phyloP scores from a whole-genome alignment of 2,113 vertebrate genomes.

The Lichenostomus cassidix region DNA sequence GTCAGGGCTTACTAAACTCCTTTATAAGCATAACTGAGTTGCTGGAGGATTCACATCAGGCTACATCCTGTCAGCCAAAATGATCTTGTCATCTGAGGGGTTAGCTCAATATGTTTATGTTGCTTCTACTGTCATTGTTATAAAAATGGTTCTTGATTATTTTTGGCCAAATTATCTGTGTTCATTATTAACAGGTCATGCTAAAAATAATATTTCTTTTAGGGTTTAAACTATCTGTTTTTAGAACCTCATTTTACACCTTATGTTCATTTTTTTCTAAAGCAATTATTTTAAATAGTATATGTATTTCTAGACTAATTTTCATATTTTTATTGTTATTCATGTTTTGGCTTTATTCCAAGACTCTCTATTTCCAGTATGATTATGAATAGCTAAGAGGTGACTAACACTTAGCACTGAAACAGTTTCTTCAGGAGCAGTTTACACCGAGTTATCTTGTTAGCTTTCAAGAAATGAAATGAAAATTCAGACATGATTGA shows the following conservation, averaged over 20 bases:
- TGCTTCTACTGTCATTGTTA: not conserved
- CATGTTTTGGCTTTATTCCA: not conserved
- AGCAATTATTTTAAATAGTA: not conserved
- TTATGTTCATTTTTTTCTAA: not conserved
- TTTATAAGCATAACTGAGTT: not conserved
- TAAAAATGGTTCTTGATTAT: not conserved
- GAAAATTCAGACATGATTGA: not conserved
- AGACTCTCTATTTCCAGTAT: not conserved
- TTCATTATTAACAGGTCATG: not conserved
- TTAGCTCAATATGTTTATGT: not conserved
- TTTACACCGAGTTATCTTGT: not conserved
- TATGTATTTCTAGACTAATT: not conserved
- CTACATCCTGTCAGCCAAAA: not conserved
- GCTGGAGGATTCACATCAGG: not conserved
- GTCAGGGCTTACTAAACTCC: not conserved
- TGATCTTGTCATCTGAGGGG: not conserved
- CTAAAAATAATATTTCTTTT: not conserved
- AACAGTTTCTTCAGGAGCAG: not conserved
- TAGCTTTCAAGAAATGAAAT: not conserved
- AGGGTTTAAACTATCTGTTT: not conserved
- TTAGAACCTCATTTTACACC: not conserved
- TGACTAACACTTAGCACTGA: not conserved
- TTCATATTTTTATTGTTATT: not conserved
- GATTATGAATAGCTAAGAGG: not conserved
- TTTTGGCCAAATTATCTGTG: not conserved